Evolutionary conservation across 2,888 invertebrate genomes (phyloP).

Genomic region (Rotaria magnacalcarata): DNA sequence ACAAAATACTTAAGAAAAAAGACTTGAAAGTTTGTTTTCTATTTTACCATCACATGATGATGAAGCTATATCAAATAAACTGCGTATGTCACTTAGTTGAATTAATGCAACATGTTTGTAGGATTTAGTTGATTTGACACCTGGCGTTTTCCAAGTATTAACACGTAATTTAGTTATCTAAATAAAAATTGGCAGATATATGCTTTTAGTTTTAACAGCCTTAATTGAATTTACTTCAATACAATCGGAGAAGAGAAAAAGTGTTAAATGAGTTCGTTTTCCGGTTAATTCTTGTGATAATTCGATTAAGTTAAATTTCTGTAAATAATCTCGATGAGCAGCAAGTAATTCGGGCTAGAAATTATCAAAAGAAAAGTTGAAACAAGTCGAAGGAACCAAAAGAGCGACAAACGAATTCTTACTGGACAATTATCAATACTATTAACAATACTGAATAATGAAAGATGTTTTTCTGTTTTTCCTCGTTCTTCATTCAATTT

Average conservation of each 20-base stretch:
- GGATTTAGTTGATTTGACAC: constrained; percentile 24
- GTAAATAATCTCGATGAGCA: constrained; percentile 43
- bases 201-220: no score
- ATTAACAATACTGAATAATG: constrained; percentile 92
- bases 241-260: constrained; percentile 45
- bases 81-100: neutral
- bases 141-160: constrained; percentile 35
- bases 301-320: constrained; percentile 44
- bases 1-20: neutral
- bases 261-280: constrained; percentile 42
- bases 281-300: constrained; percentile 41
- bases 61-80: neutral
- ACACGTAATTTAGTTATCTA: constrained; percentile 24
- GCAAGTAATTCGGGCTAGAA: constrained; percentile 39
- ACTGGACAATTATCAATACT: constrained; percentile 96
- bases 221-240: constrained; percentile 29
- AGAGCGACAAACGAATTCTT: constrained; percentile 53
- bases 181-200: neutral
- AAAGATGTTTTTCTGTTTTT: constrained; percentile 87
- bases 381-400: no score
- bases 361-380: neutral
- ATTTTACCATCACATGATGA: constrained; percentile 20
- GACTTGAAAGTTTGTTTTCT: neutral
- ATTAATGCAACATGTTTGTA: constrained; percentile 44
- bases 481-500: constrained; percentile 96